Percentiles rank a stretch among this genome's conserved stretches.
These are phyloP conservation scores for Caenorhabditis sp. DNA, from an alignment of 2,888 invertebrate species.

Conservation along the genomic window DNA sequence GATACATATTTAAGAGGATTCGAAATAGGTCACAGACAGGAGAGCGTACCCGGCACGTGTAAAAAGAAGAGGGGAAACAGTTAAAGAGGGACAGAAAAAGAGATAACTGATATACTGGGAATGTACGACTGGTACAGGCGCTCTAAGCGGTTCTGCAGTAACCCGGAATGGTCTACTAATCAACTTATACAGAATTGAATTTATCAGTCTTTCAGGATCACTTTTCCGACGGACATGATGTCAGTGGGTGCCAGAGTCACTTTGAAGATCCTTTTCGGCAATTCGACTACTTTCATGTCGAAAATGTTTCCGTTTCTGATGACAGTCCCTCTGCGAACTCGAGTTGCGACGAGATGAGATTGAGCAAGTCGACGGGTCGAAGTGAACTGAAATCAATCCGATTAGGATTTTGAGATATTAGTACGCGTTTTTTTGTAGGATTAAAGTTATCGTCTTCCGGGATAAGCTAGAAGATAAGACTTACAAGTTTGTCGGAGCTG, in stretches of 20 bases:
- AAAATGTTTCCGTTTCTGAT: slow-evolving; percentile 56
- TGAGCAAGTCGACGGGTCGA: slow-evolving; percentile 27
- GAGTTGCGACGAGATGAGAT: slow-evolving; percentile 38
- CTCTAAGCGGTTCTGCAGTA: no score
- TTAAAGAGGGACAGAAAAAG: not conserved
- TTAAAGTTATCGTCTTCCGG: no score
- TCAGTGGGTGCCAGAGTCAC: slow-evolving; percentile 11
- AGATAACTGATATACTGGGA: not conserved
- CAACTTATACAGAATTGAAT: slow-evolving; percentile 10
- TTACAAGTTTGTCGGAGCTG: slow-evolving; percentile 30
- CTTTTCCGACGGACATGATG: slow-evolving; percentile 51
- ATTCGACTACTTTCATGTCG: slow-evolving; percentile 37
- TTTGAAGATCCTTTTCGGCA: slow-evolving; percentile 44
- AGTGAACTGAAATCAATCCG: slow-evolving; percentile 42
- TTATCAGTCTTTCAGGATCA: slow-evolving; percentile 34
- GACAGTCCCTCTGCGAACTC: slow-evolving; percentile 20
- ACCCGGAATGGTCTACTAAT: not conserved
- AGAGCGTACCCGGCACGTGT: slow-evolving; percentile 9
- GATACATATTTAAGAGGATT: not conserved
- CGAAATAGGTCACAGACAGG: slow-evolving; percentile 12
- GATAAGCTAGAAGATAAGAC: slow-evolving; percentile 8
- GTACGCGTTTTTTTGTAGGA: no score
- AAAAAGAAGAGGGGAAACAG: not conserved
- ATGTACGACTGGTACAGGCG: not conserved
- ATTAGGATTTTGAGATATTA: slow-evolving; percentile 1